Evolutionary conservation across 1,140 invertebrate species (phyloP), one percentile per base, ranked within the genome.

Genomic region (Temnothorax longispinosus): DNA sequence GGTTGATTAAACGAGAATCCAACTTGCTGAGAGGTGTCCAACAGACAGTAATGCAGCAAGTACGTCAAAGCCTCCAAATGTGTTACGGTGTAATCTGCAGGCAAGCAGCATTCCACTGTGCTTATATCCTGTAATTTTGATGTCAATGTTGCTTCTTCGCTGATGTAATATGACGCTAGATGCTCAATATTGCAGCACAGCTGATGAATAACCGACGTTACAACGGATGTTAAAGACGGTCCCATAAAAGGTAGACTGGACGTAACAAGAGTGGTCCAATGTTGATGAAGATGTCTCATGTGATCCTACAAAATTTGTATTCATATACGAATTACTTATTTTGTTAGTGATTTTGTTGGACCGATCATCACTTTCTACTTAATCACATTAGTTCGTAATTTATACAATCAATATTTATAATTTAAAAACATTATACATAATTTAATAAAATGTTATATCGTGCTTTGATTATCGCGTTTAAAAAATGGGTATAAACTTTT

Each of bases 131-230:
- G 90, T 7, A 92, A 91, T 64, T 94, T 94, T 11, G 90, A 90
- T 13, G 87, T 87, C n/a, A 91, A 89, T 15, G 90, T 7, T 7
- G 88, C 76, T 10, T 91, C 92, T 10, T 94, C 92, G 21, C 41
- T 93, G 0, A 94, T 93, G 67, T 96, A 96, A 88, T 96, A 95
- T 11, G 93, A 94, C 0, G 96, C 94, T 21, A 97, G 90, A 47
- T 96, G 95, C 93, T 99, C 98, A 50, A 99, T 96, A 93, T 99
- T 99, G 56, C 96, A 96, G 94, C 98, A 99, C 18, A 99, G 94
- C 91, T 98, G 98, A 91, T 97, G 97, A 50, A 98, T 97, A 1
- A 98, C 97, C 85, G 96, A 97, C 18, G 98, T 97, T 3, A 98
- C 97, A 64, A 98, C 97, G 58, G 97, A 97, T 7, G 98, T 97